Base-by-base conservation (phyloP, 2,113 vertebrate genomes). In the Hemichromis elongatus region DNA sequence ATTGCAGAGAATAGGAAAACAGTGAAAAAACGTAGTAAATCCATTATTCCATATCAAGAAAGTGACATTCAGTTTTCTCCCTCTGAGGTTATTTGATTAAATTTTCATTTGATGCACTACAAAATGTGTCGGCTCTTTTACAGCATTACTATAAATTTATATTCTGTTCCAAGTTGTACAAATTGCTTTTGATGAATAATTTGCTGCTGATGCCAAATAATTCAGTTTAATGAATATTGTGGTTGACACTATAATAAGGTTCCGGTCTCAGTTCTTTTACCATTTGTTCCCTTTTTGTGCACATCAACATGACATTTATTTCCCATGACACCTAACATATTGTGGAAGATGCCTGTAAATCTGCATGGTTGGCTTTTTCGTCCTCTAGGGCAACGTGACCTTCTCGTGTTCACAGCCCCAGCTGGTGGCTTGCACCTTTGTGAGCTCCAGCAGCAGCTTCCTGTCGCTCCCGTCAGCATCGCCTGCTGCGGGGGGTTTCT, bases 351-450 rank as follows among this genome's bases (percentile, higher is more conserved):
- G 16, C 59, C 35, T 79, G 80, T 90, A 80, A 92, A 83, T 90
- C 82, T 77, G 37, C 21, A 78, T 84, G 80, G 52, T 63, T 85
- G 55, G 53, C 42, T 63, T 45, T 86, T 42, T 81, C 2, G 11
- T 88, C 87, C 90, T 90, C 8, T 94, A 99, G 98, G 98, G 98
- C 47, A 99, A 99, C 1, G 98, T 99, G 93, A 99, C 98, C 73
- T 99, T 99, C 96, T 97, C 96, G 30, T 99, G 98, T 91, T 97
- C 97, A 0, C 97, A 97, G 91, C 96, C 97, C 87, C 98, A 96
- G 86, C 96, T 97, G 83, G 96, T 97, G 78, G 96, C 97, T 24
- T 97, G 98, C 95, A 99, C 98, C 70, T 99, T 99, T 82, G 85
- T 97, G 86, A 98, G 95, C 87, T 80, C 96, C 93, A 95, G 93